A percentile compares a stretch with the other conserved stretches of the same genome.
These are phyloP conservation scores for Phoxinus phoxinus DNA, from an alignment of 2,113 vertebrate genomes.

Conservation along the genomic window DNA sequence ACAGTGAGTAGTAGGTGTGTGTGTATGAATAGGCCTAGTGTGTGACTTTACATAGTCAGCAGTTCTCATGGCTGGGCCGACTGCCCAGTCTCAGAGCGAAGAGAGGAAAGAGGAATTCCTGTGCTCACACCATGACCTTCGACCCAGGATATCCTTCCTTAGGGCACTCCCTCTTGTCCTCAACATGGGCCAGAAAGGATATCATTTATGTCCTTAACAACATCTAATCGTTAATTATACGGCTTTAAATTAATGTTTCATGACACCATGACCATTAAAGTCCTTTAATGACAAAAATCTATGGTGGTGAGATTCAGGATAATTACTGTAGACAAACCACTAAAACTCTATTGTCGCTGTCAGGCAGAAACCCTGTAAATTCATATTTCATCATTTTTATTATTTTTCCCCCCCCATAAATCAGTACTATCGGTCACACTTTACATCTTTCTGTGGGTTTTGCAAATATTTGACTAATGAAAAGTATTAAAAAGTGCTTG, in stretches of 20 bases:
- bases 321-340: constrained; percentile 1
- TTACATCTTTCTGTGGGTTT: too few species aligned
- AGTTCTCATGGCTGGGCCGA: constrained; percentile 38
- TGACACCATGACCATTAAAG: not conserved
- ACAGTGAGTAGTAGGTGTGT: not conserved
- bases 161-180: constrained; percentile 46
- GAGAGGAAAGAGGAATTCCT: constrained; percentile 70
- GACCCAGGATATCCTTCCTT: constrained; percentile 71
- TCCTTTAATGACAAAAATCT: constrained; percentile 5
- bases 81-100: constrained; percentile 45
- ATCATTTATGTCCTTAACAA: not conserved
- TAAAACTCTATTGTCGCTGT: not conserved
- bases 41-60: constrained; percentile 49
- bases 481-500: too few species aligned
- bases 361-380: too few species aligned
- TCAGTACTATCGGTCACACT: too few species aligned
- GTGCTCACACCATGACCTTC: constrained; percentile 56
- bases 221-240: constrained; percentile 18
- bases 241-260: constrained; percentile 31
- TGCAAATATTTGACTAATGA: too few species aligned
- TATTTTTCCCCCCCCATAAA: too few species aligned
- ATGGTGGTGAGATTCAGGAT: not conserved
- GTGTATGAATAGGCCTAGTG: constrained; percentile 20
- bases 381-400: too few species aligned
- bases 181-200: not conserved